Percentiles rank a stretch among this genome's conserved stretches.
Conservation (phyloP, 2,113 vertebrate genomes). For the Perccottus glenii region DNA sequence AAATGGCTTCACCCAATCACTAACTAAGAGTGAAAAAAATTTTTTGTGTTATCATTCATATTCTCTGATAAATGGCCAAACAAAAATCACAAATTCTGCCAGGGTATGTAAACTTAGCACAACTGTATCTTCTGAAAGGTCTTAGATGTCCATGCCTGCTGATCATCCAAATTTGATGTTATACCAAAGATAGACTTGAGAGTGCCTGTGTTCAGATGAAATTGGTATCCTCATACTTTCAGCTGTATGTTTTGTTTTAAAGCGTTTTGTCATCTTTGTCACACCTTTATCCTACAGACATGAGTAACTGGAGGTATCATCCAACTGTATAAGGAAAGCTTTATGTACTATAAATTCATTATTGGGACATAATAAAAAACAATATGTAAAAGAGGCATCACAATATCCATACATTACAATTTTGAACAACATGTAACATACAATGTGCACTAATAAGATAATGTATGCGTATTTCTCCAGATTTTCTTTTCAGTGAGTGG, state of each 20-base stretch:
- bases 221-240: no score
- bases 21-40: no score
- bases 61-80: no score
- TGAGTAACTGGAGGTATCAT: background rate
- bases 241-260: no score
- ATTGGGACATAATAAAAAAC: no score
- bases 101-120: no score
- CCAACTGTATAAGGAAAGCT: no score
- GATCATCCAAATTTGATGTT: conserved; percentile 20
- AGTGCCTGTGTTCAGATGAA: conserved; percentile 53
- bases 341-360: conserved; percentile 43
- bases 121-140: no score
- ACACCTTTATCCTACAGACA: conserved; percentile 62
- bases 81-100: no score
- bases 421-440: no score
- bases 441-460: background rate
- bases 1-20: no score
- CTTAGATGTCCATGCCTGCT: conserved; percentile 6
- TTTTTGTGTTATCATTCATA: no score
- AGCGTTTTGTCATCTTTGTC: conserved; percentile 60
- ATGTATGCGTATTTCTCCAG: background rate
- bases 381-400: conserved; percentile 52
- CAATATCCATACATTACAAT: conserved; percentile 17
- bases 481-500: background rate
- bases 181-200: conserved; percentile 32